Conservation (phyloP, 2,888 invertebrate species). For the Rotaria socialis region DNA sequence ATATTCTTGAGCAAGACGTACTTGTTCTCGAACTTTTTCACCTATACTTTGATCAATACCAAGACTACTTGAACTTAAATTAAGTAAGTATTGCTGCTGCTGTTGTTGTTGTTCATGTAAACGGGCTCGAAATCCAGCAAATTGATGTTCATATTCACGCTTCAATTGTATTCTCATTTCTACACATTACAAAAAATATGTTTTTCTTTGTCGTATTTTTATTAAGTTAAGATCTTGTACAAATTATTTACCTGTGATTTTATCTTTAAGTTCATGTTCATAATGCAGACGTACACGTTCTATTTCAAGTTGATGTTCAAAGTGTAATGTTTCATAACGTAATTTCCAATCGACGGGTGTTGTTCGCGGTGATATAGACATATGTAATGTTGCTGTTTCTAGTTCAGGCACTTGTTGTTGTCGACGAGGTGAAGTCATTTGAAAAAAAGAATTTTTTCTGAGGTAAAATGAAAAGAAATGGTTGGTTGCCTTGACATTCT, state of each 20-base stretch:
- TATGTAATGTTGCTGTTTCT: neutral
- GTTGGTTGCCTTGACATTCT: neutral
- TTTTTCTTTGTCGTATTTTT: neutral
- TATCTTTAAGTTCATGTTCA: neutral
- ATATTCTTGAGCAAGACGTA: slow-evolving; percentile 2
- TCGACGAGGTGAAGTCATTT: neutral
- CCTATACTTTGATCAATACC: neutral
- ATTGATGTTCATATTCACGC: neutral
- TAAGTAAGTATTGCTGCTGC: neutral
- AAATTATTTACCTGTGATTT: neutral
- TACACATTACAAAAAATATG: neutral
- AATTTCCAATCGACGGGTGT: neutral
- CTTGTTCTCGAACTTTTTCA: slow-evolving; percentile 1
- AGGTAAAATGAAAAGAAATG: neutral
- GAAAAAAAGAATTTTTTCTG: neutral
- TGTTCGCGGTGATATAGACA: neutral
- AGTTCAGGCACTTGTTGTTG: neutral
- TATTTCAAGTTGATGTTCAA: neutral
- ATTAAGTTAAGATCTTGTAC: neutral
- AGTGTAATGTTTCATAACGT: neutral
- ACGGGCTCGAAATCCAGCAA: neutral
- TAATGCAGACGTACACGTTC: slow-evolving; percentile 24
- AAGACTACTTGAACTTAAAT: neutral
- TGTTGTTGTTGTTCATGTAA: neutral
- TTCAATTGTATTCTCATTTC: neutral